These are phyloP conservation scores for Porites evermanni DNA, from an alignment of 92 coral and sea anemone species.

Conservation along the genomic window DNA sequence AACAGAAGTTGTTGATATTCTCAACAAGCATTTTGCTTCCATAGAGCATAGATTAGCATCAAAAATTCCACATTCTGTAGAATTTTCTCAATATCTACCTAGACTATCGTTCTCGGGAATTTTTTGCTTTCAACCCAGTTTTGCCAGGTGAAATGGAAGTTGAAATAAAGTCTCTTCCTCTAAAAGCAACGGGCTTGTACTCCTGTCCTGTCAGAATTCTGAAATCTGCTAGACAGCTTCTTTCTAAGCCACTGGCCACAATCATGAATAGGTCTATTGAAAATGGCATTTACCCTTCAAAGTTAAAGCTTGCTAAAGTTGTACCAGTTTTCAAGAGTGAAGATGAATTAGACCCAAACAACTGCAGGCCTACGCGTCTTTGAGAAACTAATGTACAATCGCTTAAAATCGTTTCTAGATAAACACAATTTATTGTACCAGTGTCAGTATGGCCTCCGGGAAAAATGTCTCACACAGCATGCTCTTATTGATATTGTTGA, in stretches of 20 bases:
- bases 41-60: constrained; percentile 37
- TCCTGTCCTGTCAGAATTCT: too few relatives aligned
- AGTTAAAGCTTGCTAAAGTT: too few relatives aligned
- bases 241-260: constrained; percentile 26
- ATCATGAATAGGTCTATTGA: constrained; percentile 42
- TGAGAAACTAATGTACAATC: too few relatives aligned
- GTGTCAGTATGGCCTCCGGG: too few relatives aligned
- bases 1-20: constrained; percentile 31
- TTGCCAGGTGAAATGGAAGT: constrained; percentile 21
- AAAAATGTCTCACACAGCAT: too few relatives aligned
- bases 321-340: too few relatives aligned
- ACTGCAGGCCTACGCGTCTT: too few relatives aligned
- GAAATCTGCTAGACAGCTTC: constrained; percentile 22
- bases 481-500: too few relatives aligned
- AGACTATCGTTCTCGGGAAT: not conserved
- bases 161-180: constrained; percentile 32
- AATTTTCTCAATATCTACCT: constrained; percentile 13
- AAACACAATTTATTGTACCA: too few relatives aligned
- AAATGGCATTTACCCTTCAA: not conserved
- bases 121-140: constrained; percentile 29
- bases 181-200: constrained; percentile 41
- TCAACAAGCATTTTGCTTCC: constrained; percentile 50
- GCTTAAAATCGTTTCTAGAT: too few relatives aligned
- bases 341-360: too few relatives aligned
- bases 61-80: constrained; percentile 25